Conservation (phyloP, 2,888 invertebrate species). For the Scrobipalpa atriplicella region DNA sequence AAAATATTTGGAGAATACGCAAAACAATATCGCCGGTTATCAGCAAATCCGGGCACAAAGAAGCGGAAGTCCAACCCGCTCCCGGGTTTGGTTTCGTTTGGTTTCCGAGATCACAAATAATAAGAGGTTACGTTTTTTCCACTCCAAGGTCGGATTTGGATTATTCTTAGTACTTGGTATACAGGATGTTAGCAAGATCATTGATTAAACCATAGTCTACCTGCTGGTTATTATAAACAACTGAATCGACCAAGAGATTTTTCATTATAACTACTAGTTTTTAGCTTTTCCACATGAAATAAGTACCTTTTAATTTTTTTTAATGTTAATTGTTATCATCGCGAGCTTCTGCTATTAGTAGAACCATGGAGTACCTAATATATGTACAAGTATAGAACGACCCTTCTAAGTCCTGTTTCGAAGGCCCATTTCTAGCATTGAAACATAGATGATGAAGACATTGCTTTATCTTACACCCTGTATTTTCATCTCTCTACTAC, state of each 20-base stretch:
- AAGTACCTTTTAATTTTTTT: too few relatives aligned
- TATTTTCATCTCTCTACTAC: neutral
- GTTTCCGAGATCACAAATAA: constrained; percentile 66
- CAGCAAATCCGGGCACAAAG: constrained; percentile 45
- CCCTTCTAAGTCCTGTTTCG: too few relatives aligned
- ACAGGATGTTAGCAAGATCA: neutral
- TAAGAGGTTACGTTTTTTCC: constrained; percentile 65
- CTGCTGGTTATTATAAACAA: neutral
- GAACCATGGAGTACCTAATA: too few relatives aligned
- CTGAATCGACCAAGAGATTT: neutral
- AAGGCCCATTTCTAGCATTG: too few relatives aligned
- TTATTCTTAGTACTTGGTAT: constrained; percentile 3
- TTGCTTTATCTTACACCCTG: neutral
- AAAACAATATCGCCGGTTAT: constrained; percentile 18
- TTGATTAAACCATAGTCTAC: too few relatives aligned
- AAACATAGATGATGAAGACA: too few relatives aligned
- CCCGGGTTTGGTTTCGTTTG: constrained; percentile 60
- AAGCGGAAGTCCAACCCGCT: constrained; percentile 71
- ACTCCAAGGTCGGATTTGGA: constrained; percentile 48
- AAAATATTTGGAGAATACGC: neutral
- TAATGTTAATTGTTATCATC: too few relatives aligned
- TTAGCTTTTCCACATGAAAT: too few relatives aligned
- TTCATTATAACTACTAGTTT: too few relatives aligned
- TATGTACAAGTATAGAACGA: too few relatives aligned
- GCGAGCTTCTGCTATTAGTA: too few relatives aligned